Evolutionary conservation across 2,113 vertebrate genomes (phyloP).

Genomic region (Sarotherodon lohbergeri): DNA sequence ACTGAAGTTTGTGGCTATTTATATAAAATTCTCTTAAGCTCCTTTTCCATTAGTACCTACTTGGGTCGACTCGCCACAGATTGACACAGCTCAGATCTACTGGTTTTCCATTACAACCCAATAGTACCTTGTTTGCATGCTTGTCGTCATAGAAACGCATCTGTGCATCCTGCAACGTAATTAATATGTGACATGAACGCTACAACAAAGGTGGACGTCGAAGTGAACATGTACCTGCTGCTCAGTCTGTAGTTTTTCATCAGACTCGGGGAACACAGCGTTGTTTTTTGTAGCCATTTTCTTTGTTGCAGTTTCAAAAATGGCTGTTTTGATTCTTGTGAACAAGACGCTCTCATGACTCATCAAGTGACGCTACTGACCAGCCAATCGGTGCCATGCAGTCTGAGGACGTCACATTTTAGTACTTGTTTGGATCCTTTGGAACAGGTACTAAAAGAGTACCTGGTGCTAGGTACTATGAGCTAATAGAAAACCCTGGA

Average conservation of each 20-base stretch:
- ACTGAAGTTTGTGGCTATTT: not conserved
- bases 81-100: not conserved
- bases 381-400: not conserved
- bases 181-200: not conserved
- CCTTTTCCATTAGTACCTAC: not conserved
- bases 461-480: not conserved
- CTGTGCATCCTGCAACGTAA: not conserved
- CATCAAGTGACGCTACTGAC: not conserved
- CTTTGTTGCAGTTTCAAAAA: not conserved
- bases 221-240: not conserved
- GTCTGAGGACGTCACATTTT: accelerated
- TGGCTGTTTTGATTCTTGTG: not conserved
- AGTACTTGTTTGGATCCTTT: not conserved
- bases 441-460: accelerated
- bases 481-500: not conserved
- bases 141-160: accelerated
- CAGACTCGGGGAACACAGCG: not conserved
- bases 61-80: accelerated
- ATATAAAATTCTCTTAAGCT: not conserved
- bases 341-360: not conserved
- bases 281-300: not conserved
- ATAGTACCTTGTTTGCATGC: not conserved
- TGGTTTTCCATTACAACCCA: not conserved
- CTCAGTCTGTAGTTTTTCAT: not conserved
- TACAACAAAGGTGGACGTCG: not conserved